Conservation (phyloP, 2,888 invertebrate species). For the Coenonympha arcania region DNA sequence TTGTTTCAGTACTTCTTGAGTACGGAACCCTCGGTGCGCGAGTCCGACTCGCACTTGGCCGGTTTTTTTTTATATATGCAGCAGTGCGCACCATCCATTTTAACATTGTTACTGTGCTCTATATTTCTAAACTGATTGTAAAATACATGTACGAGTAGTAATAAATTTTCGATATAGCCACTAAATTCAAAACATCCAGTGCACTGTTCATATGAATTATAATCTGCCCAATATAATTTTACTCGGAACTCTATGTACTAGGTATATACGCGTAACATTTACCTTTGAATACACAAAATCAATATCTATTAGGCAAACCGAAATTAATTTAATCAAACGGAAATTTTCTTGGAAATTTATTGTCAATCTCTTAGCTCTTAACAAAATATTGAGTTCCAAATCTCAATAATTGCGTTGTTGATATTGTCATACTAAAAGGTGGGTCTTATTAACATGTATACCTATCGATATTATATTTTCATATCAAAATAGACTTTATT, state of each 20-base stretch:
- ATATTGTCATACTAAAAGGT: too few species aligned
- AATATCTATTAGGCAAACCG: not conserved
- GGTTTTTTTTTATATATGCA: conserved; percentile 4
- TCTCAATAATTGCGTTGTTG: too few species aligned
- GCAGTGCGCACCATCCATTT: conserved; percentile 3
- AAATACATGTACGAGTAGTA: conserved; percentile 11
- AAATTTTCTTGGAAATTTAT: not conserved
- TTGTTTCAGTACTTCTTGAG: too few species aligned
- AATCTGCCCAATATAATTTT: conserved; percentile 4
- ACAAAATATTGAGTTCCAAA: not conserved
- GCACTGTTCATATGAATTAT: conserved; percentile 11
- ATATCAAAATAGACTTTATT: too few species aligned
- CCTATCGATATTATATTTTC: too few species aligned
- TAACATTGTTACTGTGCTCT: not conserved
- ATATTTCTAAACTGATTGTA: conserved; percentile 10
- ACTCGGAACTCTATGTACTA: not conserved
- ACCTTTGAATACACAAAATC: conserved; percentile 3
- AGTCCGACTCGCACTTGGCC: too few species aligned
- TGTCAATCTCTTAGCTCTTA: not conserved
- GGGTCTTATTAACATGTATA: too few species aligned
- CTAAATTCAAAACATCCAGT: conserved; percentile 8
- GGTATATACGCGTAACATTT: too few species aligned
- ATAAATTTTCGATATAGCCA: conserved; percentile 24
- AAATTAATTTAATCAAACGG: not conserved
- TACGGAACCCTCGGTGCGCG: too few species aligned